Percentiles rank a stretch among this genome's conserved stretches.
These are phyloP conservation scores for Strigamia maritima DNA, from an alignment of 2,888 invertebrate species.

Conservation along the genomic window DNA sequence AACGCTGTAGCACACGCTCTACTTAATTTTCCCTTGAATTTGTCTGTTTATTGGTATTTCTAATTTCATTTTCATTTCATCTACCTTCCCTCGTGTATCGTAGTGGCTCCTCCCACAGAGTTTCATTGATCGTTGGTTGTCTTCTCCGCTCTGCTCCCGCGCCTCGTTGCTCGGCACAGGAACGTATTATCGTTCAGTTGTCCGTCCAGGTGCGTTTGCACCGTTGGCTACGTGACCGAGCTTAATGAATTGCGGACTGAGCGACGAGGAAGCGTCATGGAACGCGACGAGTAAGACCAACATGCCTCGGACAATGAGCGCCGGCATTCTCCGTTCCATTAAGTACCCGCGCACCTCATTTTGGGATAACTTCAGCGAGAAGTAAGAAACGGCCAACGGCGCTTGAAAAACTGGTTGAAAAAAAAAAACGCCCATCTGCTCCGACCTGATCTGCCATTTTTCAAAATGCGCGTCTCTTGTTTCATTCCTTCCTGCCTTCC, in stretches of 20 bases:
- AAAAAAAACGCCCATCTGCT: background rate
- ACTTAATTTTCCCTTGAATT: too few relatives aligned
- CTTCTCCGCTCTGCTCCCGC: background rate
- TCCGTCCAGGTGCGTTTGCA: background rate
- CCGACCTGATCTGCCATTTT: background rate
- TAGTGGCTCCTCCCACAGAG: background rate
- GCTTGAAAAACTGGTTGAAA: too few relatives aligned
- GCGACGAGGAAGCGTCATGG: background rate
- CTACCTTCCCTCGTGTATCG: background rate
- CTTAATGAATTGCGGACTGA: background rate
- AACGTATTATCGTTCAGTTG: background rate
- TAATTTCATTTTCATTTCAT: too few relatives aligned
- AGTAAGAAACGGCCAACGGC: slow-evolving; percentile 15
- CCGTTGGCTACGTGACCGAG: background rate
- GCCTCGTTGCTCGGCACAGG: background rate
- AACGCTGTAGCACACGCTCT: too few relatives aligned
- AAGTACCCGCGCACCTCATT: slow-evolving; percentile 71
- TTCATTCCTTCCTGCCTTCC: background rate
- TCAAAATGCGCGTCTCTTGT: background rate
- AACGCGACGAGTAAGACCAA: background rate
- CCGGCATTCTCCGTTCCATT: slow-evolving; percentile 69
- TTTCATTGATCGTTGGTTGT: background rate
- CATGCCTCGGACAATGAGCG: slow-evolving; percentile 64
- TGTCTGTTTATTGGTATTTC: too few relatives aligned
- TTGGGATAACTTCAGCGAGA: slow-evolving; percentile 71